Evolutionary conservation across 1,140 invertebrate genomes (phyloP), one percentile per base, ranked within the genome.

Genomic region (Drosophila nikananu): DNA sequence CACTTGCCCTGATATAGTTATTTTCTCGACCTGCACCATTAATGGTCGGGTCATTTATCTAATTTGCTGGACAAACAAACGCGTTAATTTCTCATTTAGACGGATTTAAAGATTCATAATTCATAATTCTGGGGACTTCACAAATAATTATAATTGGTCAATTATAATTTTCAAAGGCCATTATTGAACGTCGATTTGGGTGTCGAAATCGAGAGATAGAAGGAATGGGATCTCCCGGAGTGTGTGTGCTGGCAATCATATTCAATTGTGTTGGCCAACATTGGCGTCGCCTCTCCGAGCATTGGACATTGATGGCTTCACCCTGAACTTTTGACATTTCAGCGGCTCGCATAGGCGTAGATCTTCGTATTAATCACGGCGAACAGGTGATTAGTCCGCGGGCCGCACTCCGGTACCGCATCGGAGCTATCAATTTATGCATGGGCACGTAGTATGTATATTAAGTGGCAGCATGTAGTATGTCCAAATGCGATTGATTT

Each of bases 221-320:
- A 71, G 41, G 67, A 39, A 48, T 46, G 35, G 27, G 35, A 35
- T 63, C 49, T 70, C 19, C 60, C 61, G 66, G 49, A 35, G 52
- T 27, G 51, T 64, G 61, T 65, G 19, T 63, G 39, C 23, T 30
- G 39, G 39, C 49, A 71, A 55, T 71, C 49, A 68, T 48, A 68
- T 68, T 48, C 68, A 49, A 75, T 75, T 68, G 78, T 76, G 64
- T 71, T 77, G 79, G 58, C 71, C 30, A 58, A 77, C 63, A 41
- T 46, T 70, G 52, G 63, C 72, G 51, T 37, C 48, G 81, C 62
- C 66, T 70, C 79, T 80, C 75, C 67, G 66, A 66, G 79, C 78
- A 79, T 86, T 83, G 80, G 83, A 82, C 83, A 83, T 86, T 87
- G 83, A 87, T 86, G 83, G 81, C 72, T 81, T 86, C 67, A 86